A percentile compares a stretch with the other conserved stretches of the same genome.
These are phyloP conservation scores for Anseranas semipalmata DNA, from an alignment of 2,113 vertebrate species.

Conservation along the genomic window DNA sequence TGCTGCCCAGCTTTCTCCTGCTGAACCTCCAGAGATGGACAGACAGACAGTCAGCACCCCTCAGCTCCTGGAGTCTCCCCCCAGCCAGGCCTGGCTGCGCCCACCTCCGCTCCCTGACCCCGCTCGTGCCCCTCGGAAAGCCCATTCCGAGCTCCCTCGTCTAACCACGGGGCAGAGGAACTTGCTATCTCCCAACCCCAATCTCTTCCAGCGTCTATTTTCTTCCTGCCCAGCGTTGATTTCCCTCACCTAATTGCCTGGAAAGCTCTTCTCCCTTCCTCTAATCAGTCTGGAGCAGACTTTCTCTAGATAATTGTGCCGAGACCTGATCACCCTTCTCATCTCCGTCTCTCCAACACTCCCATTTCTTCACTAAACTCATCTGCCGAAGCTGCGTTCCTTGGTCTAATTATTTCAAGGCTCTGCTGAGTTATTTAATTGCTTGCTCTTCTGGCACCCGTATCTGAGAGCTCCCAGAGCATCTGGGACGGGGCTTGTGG, in stretches of 20 bases:
- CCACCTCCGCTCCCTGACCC: conserved; percentile 18
- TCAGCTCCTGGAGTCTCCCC: neutral
- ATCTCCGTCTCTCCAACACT: conserved; percentile 19
- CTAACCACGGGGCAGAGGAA: neutral
- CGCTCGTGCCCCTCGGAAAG: neutral
- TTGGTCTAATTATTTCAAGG: conserved; percentile 45
- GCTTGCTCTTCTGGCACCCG: neutral
- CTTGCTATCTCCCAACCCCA: neutral
- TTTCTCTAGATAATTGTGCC: conserved; percentile 60
- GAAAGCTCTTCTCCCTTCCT: conserved; percentile 47
- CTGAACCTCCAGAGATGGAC: neutral
- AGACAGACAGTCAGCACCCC: too few species aligned
- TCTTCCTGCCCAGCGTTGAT: conserved; percentile 34
- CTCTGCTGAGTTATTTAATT: conserved; percentile 1
- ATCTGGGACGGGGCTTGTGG: neutral
- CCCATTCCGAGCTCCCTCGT: neutral
- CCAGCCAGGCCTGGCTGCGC: neutral
- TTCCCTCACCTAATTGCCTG: conserved; percentile 54
- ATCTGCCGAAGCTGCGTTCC: neutral
- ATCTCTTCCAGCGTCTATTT: neutral
- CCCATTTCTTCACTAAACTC: conserved; percentile 20
- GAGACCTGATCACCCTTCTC: conserved; percentile 30
- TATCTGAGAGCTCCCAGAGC: neutral
- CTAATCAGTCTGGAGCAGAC: conserved; percentile 58
- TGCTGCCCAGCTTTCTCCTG: neutral